Conservation (phyloP, 2,888 invertebrate species). For the Tryphoninae sp. region DNA sequence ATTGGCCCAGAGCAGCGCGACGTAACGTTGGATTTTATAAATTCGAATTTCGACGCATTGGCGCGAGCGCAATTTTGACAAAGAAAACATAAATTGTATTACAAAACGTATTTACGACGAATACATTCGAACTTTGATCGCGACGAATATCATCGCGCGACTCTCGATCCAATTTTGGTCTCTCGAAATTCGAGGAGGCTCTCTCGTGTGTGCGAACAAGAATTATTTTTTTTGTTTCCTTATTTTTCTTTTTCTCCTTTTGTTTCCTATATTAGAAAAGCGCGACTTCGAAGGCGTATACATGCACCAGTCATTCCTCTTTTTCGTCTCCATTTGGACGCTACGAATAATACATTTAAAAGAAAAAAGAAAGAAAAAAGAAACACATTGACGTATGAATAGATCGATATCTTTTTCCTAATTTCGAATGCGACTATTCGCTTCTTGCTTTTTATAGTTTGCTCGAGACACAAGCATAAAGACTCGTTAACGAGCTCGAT, state of each 20-base stretch:
- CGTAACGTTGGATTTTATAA: constrained; percentile 11
- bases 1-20: constrained; percentile 42
- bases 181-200: constrained; percentile 49
- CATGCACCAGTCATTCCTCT: constrained; percentile 10
- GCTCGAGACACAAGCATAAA: too few species aligned
- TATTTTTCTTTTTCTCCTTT: not conserved
- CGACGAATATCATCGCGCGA: constrained; percentile 11
- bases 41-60: constrained; percentile 1
- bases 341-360: constrained; percentile 15
- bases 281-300: constrained; percentile 36
- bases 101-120: not conserved
- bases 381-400: not conserved
- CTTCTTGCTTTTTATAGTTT: too few species aligned
- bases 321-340: constrained; percentile 11
- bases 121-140: not conserved
- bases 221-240: constrained; percentile 21
- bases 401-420: constrained; percentile 17
- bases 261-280: constrained; percentile 40
- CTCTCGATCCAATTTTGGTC: constrained; percentile 50
- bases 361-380: constrained; percentile 6
- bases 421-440: too few species aligned
- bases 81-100: not conserved
- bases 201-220: constrained; percentile 43
- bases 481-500: not conserved
- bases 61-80: not conserved